Evolutionary conservation across 2,113 vertebrate species (phyloP), one percentile per base, ranked within the genome.

Genomic region (Capreolus pygargus): DNA sequence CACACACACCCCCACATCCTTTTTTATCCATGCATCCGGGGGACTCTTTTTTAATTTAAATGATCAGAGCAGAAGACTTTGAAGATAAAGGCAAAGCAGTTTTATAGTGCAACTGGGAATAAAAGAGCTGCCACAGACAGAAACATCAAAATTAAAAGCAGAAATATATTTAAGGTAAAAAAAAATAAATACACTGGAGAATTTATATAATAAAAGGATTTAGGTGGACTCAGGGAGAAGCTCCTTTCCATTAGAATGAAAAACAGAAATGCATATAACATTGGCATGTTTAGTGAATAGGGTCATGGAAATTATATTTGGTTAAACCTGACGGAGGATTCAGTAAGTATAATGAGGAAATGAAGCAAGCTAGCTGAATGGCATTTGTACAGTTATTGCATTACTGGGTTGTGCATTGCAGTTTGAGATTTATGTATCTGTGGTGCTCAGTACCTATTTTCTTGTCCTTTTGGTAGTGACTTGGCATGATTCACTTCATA

Each of bases 331-430:
- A 96, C 6, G 4, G 74, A 61, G 12, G 67, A 79, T 30, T 88
- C 36, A 84, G 83, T 82, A 76, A 84, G 83, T 82, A 76, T 90
- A 94, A 96, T 83, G 94, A 86, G 60, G 55, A 94, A 94, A 83
- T 21, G 50, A 94, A 79, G 6, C 25, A 47, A 74, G 47, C 14
- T 43, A 88, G 76, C 0, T 4, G 27, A 87, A 52, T 61, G 54
- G 3, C 78, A 70, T 81, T 54, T 81, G 19, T 50, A 70, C 16
- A 19, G 12, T 45, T 25, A 89, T n/a, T 76, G 12, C 54, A 90
- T 92, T 89, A 92, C 4, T 6, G 74, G 17, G 33, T 27, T 1
- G 17, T 55, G 28, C 17, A 36, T 39, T 47, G 70, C 5, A 12
- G 39, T 23, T 76, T 78, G 64, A 70, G 47, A 95, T 86, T 97